Percentiles rank a stretch among this genome's conserved stretches.
These are phyloP conservation scores for Charaxes varanes DNA, from an alignment of 1,140 invertebrate species.

Conservation along the genomic window DNA sequence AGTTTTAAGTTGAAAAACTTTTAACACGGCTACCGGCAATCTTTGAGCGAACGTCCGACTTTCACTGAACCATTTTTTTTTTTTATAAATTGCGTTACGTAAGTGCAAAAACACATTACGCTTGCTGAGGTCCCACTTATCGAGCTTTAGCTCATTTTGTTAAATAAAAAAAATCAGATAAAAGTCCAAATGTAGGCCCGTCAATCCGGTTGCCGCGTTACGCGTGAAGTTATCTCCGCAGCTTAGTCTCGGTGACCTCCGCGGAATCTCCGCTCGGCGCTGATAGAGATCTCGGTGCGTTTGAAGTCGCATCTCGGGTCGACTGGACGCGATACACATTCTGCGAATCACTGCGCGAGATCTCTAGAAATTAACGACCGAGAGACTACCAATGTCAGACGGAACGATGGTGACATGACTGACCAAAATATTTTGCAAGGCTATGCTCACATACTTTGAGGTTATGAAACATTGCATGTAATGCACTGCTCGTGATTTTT, in stretches of 20 bases:
- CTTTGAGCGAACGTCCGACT: too few relatives aligned
- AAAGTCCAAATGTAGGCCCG: neutral
- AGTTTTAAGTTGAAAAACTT: too few relatives aligned
- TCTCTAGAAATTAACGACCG: constrained; percentile 36
- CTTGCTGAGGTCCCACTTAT: too few relatives aligned
- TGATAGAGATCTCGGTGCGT: constrained; percentile 22
- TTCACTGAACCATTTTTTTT: too few relatives aligned
- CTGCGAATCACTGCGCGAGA: constrained; percentile 30
- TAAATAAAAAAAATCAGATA: too few relatives aligned
- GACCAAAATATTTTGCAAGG: constrained; percentile 12
- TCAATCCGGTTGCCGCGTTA: constrained; percentile 23
- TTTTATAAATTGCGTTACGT: too few relatives aligned
- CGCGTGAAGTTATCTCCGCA: constrained; percentile 12
- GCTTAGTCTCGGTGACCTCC: constrained; percentile 15
- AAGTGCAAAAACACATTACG: too few relatives aligned
- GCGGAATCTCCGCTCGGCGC: constrained; percentile 20
- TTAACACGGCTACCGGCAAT: too few relatives aligned
- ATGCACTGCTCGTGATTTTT: neutral
- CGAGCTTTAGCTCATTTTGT: too few relatives aligned
- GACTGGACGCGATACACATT: constrained; percentile 29
- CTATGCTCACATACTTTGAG: constrained; percentile 7
- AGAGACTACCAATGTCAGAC: constrained; percentile 24
- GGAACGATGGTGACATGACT: constrained; percentile 12
- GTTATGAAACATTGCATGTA: too few relatives aligned
- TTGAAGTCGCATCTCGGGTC: constrained; percentile 23